Base-by-base conservation (phyloP, 2,113 vertebrate genomes). In the Ciconia stormi region DNA sequence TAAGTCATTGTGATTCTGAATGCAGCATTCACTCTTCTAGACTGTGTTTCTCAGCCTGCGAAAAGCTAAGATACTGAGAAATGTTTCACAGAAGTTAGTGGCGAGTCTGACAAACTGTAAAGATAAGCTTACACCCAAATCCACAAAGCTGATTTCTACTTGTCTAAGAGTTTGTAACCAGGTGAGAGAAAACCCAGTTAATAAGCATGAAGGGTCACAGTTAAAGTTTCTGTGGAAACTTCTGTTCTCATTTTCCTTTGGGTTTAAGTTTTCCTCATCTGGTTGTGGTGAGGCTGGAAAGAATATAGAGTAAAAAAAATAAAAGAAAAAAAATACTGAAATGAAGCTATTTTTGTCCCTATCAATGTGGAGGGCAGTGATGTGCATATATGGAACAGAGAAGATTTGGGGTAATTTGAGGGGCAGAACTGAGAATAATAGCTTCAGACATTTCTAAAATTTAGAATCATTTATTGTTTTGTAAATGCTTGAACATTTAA, bases 371-470 rank as follows among this genome's bases (percentile, higher is more conserved):
- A 76, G 18, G 23, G 18, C n/a, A 85, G 10, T 88, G 89, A 95
- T 85, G 81, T 0, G 0, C 27, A 42, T 63, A 58, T 65, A 82
- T 8, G 38, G 86, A 95, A 82, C 36, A 82, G 66, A 90, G 56
- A 92, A 67, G 66, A 89, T 92, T 65, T 85, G 58, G 83, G 53
- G 81, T 94, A 95, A 93, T 89, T 87, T 82, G 44, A 93, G 84
- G 93, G 66, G 40, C 89, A 97, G 67, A 92, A 88, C 53, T 93
- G 80, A 95, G 42, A 83, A 83, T 91, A 97, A 94, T 85, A 72
- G 62, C 26, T 95, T 94, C 40, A 79, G 93, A 91, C 66, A 82
- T 87, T 89, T 85, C 91, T 72, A 77, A 96, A 95, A 82, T 82
- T 49, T 87, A 76, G 74, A 91, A 76, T 84, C 61, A 76, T 89